Percentiles rank a stretch among this genome's conserved stretches.
These are phyloP conservation scores for Merluccius polli DNA, from an alignment of 2,797 vertebrate species.

Conservation along the genomic window DNA sequence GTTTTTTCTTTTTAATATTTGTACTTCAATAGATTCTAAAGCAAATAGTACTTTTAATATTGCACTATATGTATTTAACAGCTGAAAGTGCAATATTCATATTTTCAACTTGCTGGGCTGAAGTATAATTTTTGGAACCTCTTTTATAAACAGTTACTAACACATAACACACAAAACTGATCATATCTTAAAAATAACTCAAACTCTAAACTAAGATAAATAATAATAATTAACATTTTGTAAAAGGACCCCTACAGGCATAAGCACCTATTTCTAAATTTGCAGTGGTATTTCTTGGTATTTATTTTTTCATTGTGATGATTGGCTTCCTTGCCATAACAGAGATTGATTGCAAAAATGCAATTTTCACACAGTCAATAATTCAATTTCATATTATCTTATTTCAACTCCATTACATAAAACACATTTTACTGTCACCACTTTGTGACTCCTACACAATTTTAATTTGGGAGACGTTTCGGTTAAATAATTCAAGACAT, in stretches of 20 bases:
- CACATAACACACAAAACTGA: background rate
- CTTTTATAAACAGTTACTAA: background rate
- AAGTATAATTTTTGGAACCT: background rate
- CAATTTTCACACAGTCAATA: background rate
- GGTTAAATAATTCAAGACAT: background rate
- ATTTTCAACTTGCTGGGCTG: background rate
- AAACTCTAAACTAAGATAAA: background rate
- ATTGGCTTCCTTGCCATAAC: background rate
- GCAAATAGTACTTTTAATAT: background rate
- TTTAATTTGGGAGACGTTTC: conserved; percentile 1
- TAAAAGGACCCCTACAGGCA: background rate
- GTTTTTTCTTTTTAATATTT: background rate
- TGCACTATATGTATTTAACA: no score
- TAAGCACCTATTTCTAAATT: background rate
- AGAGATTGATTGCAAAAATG: background rate
- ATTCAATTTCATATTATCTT: conserved; percentile 3
- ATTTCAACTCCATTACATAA: conserved; percentile 3
- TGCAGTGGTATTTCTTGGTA: background rate
- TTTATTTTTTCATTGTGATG: background rate
- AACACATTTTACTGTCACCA: background rate
- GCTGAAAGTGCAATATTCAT: background rate
- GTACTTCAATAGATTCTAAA: background rate
- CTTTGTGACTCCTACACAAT: background rate
- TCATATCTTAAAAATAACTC: background rate
- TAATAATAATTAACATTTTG: no score